Conservation (phyloP, 1,140 invertebrate genomes). For the Trigoniulus corallinus region DNA sequence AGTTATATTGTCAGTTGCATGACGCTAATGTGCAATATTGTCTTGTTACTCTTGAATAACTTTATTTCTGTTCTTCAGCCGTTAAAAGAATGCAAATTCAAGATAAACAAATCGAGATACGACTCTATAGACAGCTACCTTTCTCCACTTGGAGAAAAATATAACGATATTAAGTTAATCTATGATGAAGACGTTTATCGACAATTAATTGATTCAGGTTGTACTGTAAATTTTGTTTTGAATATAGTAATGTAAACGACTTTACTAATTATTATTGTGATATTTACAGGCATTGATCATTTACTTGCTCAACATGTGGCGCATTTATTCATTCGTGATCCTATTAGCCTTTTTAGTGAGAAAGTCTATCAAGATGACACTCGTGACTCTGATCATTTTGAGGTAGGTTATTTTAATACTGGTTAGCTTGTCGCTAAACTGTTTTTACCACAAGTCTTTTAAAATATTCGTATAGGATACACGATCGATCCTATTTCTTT, state of each 20-base stretch:
- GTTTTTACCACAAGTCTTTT: too few species aligned
- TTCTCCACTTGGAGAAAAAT: constrained; percentile 66
- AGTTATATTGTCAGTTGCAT: too few species aligned
- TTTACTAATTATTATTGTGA: neutral
- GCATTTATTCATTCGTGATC: constrained; percentile 96
- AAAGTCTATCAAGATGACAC: constrained; percentile 88
- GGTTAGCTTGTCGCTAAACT: too few species aligned
- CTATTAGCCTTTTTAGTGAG: constrained; percentile 88
- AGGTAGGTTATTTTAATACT: too few species aligned
- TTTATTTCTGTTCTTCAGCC: constrained; percentile 24
- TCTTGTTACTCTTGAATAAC: neutral
- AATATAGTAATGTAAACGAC: constrained; percentile 36
- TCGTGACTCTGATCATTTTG: constrained; percentile 95
- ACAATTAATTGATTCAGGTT: constrained; percentile 56
- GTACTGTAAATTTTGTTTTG: constrained; percentile 20
- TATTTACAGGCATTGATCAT: constrained; percentile 55
- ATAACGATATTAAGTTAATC: constrained; percentile 78
- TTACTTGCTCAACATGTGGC: constrained; percentile 85
- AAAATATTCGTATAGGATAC: too few species aligned
- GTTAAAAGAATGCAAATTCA: constrained; percentile 55
- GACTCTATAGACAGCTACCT: constrained; percentile 96
- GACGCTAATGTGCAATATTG: too few species aligned
- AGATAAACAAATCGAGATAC: constrained; percentile 90
- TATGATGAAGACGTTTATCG: constrained; percentile 71
- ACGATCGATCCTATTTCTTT: neutral